Evolutionary conservation across 2,113 vertebrate genomes (phyloP), one percentile per base, ranked within the genome.

Genomic region (Entosphenus tridentatus): DNA sequence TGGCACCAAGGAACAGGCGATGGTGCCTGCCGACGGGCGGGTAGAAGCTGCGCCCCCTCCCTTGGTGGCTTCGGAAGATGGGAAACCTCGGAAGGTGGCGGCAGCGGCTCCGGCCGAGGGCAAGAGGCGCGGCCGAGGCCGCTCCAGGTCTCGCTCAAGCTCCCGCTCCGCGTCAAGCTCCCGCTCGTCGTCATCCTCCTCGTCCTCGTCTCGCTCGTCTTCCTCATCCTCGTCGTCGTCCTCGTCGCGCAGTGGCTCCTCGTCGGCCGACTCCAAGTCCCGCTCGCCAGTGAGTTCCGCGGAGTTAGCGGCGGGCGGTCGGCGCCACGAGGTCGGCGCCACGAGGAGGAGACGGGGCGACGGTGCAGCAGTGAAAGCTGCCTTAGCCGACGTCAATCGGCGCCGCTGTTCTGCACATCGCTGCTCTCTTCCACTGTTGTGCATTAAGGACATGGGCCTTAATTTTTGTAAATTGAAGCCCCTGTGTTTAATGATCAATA

Each of bases 111-210:
- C 58, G 13, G 58, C 58, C 58, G 58, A 62, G 58, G 58, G 58
- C 16, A 17, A 62, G 13, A 8, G 62, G 62, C 62, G 21, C 62
- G n/a, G n/a, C 10, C 62, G 62, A 21, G n/a, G n/a, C 3, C 69
- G 68, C 11, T 78, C 80, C 57, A 73, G 75, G 11, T 80, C 68
- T 11, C 13, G 10, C 12, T 57, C 77, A 57, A 76, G 76, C 62
- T 77, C 77, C 67, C 72, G n/a, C 21, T 78, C 79, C 72, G 78
- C 75, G 70, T 79, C 77, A 12, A 73, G 73, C n/a, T 75, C 76
- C 56, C 73, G 54, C 8, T 78, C 78, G 73, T 74, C 68, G 9
- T 72, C 78, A 56, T 74, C 71, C 68, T 73, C 74, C 58, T 74
- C 74, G 71, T 72, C 76, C 12, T 75, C 74, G 17, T 70, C 73